Conservation (phyloP, 2,113 vertebrate genomes). For the Dasyornis broadbenti region DNA sequence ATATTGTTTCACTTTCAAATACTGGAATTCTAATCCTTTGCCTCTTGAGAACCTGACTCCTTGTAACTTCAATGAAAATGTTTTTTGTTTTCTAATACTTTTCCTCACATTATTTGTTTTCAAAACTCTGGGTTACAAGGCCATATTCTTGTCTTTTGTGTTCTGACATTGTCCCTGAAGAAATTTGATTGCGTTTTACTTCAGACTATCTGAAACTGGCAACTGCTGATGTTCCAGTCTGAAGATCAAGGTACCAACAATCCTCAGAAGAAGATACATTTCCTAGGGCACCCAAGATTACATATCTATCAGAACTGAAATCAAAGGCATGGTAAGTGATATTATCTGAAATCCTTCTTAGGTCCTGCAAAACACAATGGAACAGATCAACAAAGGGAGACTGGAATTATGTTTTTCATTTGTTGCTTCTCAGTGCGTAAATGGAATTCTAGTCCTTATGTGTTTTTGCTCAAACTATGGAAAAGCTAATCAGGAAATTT, state of each 20-base stretch:
- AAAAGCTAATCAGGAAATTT: neutral
- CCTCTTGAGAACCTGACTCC: neutral
- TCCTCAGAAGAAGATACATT: neutral
- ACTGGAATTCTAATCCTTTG: neutral
- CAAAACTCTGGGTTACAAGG: neutral
- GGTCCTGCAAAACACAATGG: neutral
- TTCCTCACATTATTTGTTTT: neutral
- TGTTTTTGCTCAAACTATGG: neutral
- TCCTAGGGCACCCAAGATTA: neutral
- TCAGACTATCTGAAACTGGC: neutral
- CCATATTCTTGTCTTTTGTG: neutral
- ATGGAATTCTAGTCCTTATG: neutral
- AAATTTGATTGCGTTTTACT: neutral
- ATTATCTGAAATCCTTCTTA: neutral
- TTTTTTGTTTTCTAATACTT: neutral
- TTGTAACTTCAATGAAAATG: neutral
- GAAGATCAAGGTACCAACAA: neutral
- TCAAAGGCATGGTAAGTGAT: neutral
- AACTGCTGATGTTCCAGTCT: neutral
- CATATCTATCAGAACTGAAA: neutral
- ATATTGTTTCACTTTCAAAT: neutral
- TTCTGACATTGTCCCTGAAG: neutral
- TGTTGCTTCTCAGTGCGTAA: neutral
- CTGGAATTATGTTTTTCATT: neutral
- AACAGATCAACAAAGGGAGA: neutral